A percentile compares a stretch with the other conserved stretches of the same genome.
Conservation (phyloP, 2,797 vertebrate species). For the Cygnus olor region DNA sequence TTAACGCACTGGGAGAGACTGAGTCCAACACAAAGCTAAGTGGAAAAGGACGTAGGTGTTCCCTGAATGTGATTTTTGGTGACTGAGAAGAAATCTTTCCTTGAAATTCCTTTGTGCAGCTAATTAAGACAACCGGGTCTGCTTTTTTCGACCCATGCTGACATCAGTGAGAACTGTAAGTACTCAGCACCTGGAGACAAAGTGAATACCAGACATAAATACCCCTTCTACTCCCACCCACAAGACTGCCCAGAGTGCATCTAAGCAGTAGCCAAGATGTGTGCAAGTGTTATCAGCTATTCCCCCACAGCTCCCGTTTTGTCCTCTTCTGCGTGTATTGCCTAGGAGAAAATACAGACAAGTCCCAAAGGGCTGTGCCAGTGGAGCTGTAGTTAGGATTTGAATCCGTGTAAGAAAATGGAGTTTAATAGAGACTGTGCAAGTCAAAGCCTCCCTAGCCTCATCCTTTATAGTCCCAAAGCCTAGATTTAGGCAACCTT, state of each 20-base stretch:
- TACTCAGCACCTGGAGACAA: constrained; percentile 65
- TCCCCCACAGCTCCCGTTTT: constrained; percentile 10
- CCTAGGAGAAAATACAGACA: constrained; percentile 51
- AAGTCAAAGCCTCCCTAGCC: constrained; percentile 30
- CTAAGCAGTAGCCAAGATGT: neutral
- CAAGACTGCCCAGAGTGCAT: neutral
- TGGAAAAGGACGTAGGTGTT: constrained; percentile 50
- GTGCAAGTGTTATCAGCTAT: neutral
- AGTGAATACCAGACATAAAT: constrained; percentile 41
- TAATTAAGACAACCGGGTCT: constrained; percentile 65
- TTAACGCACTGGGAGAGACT: constrained; percentile 23
- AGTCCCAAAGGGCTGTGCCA: constrained; percentile 43
- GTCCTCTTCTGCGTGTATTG: constrained; percentile 46
- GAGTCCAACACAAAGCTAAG: constrained; percentile 46
- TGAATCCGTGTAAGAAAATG: neutral
- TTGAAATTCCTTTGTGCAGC: constrained; percentile 65
- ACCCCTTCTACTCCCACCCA: constrained; percentile 17
- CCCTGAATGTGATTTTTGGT: constrained; percentile 73
- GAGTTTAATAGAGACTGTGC: constrained; percentile 35
- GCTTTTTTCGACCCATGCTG: neutral
- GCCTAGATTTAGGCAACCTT: constrained; percentile 41
- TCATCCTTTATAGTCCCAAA: constrained; percentile 32
- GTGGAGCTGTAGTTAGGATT: constrained; percentile 2
- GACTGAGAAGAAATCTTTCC: constrained; percentile 71
- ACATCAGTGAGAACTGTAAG: constrained; percentile 57